These are phyloP conservation scores for Hirudinaria manillensis DNA, from an alignment of 2,888 invertebrate genomes.

Conservation along the genomic window DNA sequence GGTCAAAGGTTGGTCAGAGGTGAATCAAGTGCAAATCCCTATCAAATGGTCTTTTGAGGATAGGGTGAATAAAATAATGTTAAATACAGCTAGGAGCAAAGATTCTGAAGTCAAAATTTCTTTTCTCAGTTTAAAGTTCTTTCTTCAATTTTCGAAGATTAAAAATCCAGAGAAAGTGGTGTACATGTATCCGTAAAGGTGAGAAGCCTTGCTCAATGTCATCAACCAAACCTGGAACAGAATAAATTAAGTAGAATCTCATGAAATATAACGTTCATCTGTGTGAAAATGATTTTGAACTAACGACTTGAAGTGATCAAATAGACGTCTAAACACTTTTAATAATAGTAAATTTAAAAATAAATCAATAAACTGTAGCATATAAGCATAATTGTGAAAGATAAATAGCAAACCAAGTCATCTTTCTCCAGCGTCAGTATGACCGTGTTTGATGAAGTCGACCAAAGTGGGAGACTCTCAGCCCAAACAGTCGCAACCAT, in stretches of 20 bases:
- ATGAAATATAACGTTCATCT: not conserved
- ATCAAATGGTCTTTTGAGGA: no score
- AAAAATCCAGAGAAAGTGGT: slow-evolving; percentile 52
- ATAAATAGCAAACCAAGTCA: slow-evolving; percentile 39
- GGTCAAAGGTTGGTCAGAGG: no score
- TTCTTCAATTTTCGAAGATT: slow-evolving; percentile 42
- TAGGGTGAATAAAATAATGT: no score
- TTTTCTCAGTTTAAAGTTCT: no score
- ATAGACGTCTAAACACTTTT: not conserved
- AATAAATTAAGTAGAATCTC: not conserved
- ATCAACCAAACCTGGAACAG: slow-evolving; percentile 37
- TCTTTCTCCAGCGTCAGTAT: slow-evolving; percentile 46
- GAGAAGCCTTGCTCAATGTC: slow-evolving; percentile 46
- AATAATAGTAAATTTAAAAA: not conserved
- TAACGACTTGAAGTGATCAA: no score
- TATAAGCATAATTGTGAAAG: not conserved
- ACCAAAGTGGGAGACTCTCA: slow-evolving; percentile 52
- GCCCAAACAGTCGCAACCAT: slow-evolving; percentile 52
- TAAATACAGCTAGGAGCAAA: no score
- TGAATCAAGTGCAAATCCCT: no score
- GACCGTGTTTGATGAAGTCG: slow-evolving; percentile 48
- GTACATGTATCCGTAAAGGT: slow-evolving; percentile 53
- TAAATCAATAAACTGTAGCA: not conserved
- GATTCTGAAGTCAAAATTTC: no score
- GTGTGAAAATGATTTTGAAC: not conserved